Base-by-base conservation (phyloP, 2,888 invertebrate genomes). In the Limnephilus auricula region DNA sequence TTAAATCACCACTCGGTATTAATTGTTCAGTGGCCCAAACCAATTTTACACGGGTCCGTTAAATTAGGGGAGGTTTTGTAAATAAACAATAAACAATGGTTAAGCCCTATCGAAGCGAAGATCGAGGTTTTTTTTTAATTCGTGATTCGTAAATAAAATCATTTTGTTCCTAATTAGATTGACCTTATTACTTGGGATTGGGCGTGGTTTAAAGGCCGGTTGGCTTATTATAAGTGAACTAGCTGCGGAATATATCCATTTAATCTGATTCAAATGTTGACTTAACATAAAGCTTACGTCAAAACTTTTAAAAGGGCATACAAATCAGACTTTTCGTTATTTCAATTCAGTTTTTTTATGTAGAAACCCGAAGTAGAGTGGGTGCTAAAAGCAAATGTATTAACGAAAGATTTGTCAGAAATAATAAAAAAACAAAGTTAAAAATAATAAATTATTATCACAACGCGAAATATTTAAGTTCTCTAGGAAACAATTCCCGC, bases 1-100 rank as follows among this genome's bases (percentile, higher is more conserved):
- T 25, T 0, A 25, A 25, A 18, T 25, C 25, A 65, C 65, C 25
- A n/a, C 65, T n/a, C 25, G n/a, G 65, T 0, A 65, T 9, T 65
- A 4, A 25, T 25, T 9, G 25, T 65, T 65, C 65, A 25, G 65
- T 65, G n/a, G 40, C 15, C 30, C 37, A 45, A 40, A 40, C 40
- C 85, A n/a, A 82, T 45, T 85, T 85, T 85, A 45, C 45, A 30
- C 10, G 34, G 84, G n/a, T 10, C 85, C 25, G 85, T 40, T 85
- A 85, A 85, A 85, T 85, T 85, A 85, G 85, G 85, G 85, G 40
- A 40, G 85, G 85, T 85, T 85, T 82, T 85, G 40, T 85, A 40
- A 85, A 85, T 85, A 85, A 85, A 85, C 65, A 65, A 65, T 65
- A 65, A 65, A 65, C 85, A 40, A 85, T 85, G 85, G 85, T 85